These are phyloP conservation scores for Chloroclystis v-ata DNA, from an alignment of 2,888 invertebrate species.

Conservation along the genomic window DNA sequence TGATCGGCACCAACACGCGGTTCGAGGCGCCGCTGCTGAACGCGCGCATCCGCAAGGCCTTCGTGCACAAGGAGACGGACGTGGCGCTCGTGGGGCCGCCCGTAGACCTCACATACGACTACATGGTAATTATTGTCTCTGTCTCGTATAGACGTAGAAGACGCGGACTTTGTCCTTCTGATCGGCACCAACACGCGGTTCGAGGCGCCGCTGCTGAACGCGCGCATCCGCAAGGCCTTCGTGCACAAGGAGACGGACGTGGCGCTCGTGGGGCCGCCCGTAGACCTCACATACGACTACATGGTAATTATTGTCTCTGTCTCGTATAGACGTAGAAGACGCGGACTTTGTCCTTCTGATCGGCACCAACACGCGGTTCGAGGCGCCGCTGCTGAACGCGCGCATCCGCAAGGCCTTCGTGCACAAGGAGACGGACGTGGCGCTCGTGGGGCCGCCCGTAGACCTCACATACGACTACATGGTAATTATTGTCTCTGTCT, in stretches of 20 bases:
- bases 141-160: constrained; percentile 95
- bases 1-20: constrained; percentile 97
- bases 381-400: constrained; percentile 97
- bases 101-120: constrained; percentile 95
- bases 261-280: constrained; percentile 91
- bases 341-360: constrained; percentile 94
- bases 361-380: constrained; percentile 98
- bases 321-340: constrained; percentile 86
- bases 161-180: constrained; percentile 93
- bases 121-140: too few relatives aligned
- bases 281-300: constrained; percentile 96
- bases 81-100: constrained; percentile 93
- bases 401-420: constrained; percentile 96
- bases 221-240: constrained; percentile 95
- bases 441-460: constrained; percentile 91
- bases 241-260: constrained; percentile 94
- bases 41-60: constrained; percentile 95
- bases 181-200: constrained; percentile 98
- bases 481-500: constrained; percentile 69
- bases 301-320: too few relatives aligned
- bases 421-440: constrained; percentile 94
- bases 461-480: constrained; percentile 96
- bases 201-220: constrained; percentile 97
- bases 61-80: constrained; percentile 93
- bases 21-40: constrained; percentile 98